Evolutionary conservation across 2,113 vertebrate genomes (phyloP).

Genomic region (Phocoena sinus): DNA sequence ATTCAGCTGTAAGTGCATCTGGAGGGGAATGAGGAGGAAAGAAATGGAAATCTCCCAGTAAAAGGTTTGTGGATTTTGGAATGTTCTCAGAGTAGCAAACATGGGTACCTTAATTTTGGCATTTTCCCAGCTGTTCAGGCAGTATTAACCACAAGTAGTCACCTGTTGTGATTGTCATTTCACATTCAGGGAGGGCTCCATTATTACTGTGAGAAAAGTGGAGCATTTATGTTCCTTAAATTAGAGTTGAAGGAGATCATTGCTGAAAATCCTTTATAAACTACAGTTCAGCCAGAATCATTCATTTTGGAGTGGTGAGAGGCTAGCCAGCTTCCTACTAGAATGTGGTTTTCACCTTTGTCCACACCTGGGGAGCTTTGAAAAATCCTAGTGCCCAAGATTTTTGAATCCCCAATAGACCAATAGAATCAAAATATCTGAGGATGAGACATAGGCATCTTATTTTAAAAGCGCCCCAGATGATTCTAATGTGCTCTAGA

Average conservation of each 20-base stretch:
- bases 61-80: neutral
- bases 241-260: neutral
- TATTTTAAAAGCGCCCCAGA: neutral
- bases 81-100: neutral
- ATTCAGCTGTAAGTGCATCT: slow-evolving; percentile 42
- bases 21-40: neutral
- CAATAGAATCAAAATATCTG: neutral
- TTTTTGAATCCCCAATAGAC: neutral
- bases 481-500: neutral
- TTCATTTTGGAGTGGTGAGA: neutral
- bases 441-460: neutral
- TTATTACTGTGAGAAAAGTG: neutral
- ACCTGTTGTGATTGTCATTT: neutral
- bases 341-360: neutral
- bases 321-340: neutral
- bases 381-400: neutral
- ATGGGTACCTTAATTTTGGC: neutral
- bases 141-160: neutral
- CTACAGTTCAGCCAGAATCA: neutral
- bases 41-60: neutral
- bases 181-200: neutral
- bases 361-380: neutral
- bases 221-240: neutral
- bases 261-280: neutral
- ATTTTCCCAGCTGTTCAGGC: neutral